phyloP scores from a whole-genome alignment of 2,797 vertebrate genomes.

The Heliangelus exortis region DNA sequence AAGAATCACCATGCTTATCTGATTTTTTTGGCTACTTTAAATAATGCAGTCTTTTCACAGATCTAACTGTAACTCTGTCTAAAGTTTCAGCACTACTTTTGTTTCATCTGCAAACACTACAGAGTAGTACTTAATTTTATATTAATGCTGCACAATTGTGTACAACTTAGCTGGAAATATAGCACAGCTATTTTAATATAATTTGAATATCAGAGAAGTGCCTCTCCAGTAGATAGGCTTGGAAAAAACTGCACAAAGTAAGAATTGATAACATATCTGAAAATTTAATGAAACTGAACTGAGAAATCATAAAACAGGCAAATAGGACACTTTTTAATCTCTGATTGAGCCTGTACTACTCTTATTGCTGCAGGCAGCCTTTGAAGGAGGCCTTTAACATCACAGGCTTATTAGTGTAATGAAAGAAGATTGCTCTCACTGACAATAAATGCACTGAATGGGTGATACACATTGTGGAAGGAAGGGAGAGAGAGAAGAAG shows the following conservation, averaged over 20 bases:
- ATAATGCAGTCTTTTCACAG: background rate
- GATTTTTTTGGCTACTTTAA: background rate
- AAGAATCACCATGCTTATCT: constrained; percentile 1
- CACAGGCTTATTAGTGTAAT: background rate
- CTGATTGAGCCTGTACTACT: background rate
- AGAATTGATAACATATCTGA: background rate
- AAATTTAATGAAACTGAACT: background rate
- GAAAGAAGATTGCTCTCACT: constrained; percentile 25
- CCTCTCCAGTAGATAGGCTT: background rate
- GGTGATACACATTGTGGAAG: background rate
- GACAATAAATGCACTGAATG: background rate
- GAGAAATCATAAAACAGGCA: background rate
- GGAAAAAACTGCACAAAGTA: background rate
- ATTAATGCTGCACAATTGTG: background rate
- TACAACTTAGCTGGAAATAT: background rate
- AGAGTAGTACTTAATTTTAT: background rate
- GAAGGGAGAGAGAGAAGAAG: background rate
- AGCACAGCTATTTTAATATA: background rate
- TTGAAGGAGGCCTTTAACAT: constrained; percentile 26
- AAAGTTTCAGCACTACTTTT: background rate
- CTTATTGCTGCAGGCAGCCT: background rate
- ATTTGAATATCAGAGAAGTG: background rate
- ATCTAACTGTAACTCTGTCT: background rate
- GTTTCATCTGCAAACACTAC: background rate
- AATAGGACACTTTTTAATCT: background rate